Evolutionary conservation across 2,113 vertebrate species (phyloP), one percentile per base, ranked within the genome.

Genomic region (Crotalus tigris): DNA sequence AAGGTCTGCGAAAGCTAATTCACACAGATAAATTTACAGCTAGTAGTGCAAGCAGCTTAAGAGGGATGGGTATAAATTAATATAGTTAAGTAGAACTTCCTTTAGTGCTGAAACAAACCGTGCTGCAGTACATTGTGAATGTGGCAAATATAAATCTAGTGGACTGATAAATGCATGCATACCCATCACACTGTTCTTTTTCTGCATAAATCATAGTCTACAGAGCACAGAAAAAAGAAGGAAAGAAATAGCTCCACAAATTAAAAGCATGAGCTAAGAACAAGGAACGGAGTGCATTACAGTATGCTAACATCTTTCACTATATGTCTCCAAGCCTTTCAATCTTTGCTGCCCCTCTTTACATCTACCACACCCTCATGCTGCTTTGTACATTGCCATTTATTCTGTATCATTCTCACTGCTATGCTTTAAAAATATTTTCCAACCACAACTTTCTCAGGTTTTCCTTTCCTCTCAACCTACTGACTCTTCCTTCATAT

Each of bases 81-180:
- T 26, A 94, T 90, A 87, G 33, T 91, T 2, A 8, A 0, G 0
- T 88, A 90, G 88, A 69, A 95, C 33, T 81, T 87, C 44, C 57
- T 91, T 85, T 95, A 90, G 46, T 75, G 7, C 91, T 92, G 94
- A 94, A 96, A 95, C n/a, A 93, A 94, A 61, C 5, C 58, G 64
- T 91, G 55, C 87, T 15, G 5, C 5, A 46, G 44, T 69, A 91
- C 46, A 53, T 96, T 89, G 93, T 94, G 88, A 0, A 33, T 59
- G 89, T 57, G 17, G 90, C 3, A 93, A 91, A 46, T 91, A 89
- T 58, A 81, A 81, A 81, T 81, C 75, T 44, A 44, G 33, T 21
- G 75, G 33, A 81, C 33, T 21, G 75, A 21, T 44, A 81, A 39
- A 81, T 81, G 39, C 6, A 44, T 81, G 26, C 59, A 26, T 61